Evolutionary conservation across 1,140 invertebrate species (phyloP), one percentile per base, ranked within the genome.

Genomic region (Pogonognathellus flavescens): DNA sequence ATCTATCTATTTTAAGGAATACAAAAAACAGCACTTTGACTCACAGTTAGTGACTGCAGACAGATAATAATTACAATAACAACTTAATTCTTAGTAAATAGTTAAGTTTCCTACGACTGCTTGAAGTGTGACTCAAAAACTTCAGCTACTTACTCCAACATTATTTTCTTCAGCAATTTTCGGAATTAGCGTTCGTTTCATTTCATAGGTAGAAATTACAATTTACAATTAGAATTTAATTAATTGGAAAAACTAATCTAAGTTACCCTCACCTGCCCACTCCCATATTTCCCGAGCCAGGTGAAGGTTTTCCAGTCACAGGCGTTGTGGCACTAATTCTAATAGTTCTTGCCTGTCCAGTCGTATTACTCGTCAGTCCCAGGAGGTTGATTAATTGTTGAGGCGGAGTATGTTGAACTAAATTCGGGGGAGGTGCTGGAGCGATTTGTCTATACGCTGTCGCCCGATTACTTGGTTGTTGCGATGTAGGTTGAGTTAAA

Each of bases 321-420:
- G 82, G 20, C 20, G 59, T 52, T 14, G 53, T 41, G 22, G 84
- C 52, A 80, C 70, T 86, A 14, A 87, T 87, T 70, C 87, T n/a
- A 83, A 87, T 87, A 66, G 86, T 83, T 85, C 76, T 41, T 41
- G 80, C 7, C 76, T 85, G 84, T 59, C 83, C 72, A 50, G 60
- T 70, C 13, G 70, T 18, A 50, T 66, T 72, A 18, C 70, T 52
- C 20, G 41, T 31, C 14, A 86, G 25, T 22, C 84, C 82, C 25
- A 87, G 52, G 16, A 87, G 25, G 62, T 87, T 87, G n/a, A 86
- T 88, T 80, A 88, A 82, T 82, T 86, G 87, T 57, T 88, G 87
- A 9, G 70, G 84, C 76, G 66, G 85, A 31, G 49, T 31, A 31
- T 66, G 84, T 50, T 53, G 20, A 72, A 57, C 20, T 57, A 59